Evolutionary conservation across 2,888 invertebrate species (phyloP).

Genomic region (Drosophila helvetica): DNA sequence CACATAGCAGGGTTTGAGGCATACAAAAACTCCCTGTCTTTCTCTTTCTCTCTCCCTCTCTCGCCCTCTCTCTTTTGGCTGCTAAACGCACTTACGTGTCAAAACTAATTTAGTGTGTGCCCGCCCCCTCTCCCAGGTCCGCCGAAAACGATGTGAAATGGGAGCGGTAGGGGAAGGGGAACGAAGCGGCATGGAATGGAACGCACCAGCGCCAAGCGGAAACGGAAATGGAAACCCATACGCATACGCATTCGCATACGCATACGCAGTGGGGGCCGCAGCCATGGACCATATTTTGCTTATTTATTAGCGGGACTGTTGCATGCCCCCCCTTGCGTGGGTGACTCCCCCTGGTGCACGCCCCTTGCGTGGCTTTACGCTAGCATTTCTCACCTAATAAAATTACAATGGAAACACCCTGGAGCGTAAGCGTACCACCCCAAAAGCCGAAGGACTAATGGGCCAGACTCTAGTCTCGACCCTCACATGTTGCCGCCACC

Average conservation of each 20-base stretch:
- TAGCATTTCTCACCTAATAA: constrained; percentile 77
- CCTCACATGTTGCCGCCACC: constrained; percentile 40
- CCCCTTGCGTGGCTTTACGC: constrained; percentile 6
- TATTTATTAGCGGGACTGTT: constrained; percentile 58
- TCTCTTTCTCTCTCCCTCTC: background rate
- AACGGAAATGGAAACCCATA: constrained; percentile 67
- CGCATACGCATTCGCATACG: constrained; percentile 52
- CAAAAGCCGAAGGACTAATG: background rate
- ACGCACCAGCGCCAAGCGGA: background rate
- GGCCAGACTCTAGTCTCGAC: constrained; percentile 18
- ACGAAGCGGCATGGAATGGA: too few relatives aligned
- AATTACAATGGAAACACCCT: constrained; percentile 70
- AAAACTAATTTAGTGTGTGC: constrained; percentile 75
- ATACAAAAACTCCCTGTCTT: constrained; percentile 1
- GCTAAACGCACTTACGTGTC: constrained; percentile 79
- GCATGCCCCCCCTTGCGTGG: constrained; percentile 5
- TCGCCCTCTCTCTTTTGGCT: constrained; percentile 9
- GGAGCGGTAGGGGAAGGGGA: background rate
- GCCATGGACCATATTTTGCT: constrained; percentile 64
- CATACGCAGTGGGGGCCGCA: constrained; percentile 45
- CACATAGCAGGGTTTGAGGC: constrained; percentile 5
- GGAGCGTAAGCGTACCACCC: constrained; percentile 19
- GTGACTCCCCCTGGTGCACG: constrained; percentile 2
- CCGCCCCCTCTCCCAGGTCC: constrained; percentile 8
- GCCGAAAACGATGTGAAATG: constrained; percentile 10